Evolutionary conservation across 2,113 vertebrate species (phyloP).

Genomic region (Paracanthobrama guichenoti): DNA sequence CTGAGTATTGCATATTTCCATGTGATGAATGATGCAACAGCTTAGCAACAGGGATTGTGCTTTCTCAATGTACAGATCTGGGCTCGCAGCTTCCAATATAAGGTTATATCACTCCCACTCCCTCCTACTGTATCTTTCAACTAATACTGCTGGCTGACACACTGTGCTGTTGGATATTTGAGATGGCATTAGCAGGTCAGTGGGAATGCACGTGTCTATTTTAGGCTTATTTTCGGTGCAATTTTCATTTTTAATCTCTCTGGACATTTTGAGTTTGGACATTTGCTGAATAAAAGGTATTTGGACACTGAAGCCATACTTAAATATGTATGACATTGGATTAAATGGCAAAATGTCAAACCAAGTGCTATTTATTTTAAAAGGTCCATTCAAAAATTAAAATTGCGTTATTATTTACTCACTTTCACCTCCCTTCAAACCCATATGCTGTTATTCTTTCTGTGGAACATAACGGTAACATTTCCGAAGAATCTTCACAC

Average conservation of each 20-base stretch:
- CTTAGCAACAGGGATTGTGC: slow-evolving; percentile 21
- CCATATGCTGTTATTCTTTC: neutral
- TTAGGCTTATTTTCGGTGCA: slow-evolving; percentile 1
- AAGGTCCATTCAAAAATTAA: neutral
- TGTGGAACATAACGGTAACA: neutral
- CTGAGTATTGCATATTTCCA: slow-evolving; percentile 8
- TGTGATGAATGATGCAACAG: slow-evolving; percentile 29
- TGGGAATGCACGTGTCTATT: neutral
- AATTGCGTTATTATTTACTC: neutral
- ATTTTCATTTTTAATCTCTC: neutral
- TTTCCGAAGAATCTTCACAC: neutral
- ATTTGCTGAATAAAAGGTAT: neutral
- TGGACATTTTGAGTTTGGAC: neutral
- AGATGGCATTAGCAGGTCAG: neutral
- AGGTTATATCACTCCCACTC: neutral
- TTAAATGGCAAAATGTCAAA: neutral
- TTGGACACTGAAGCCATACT: neutral
- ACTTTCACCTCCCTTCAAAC: neutral
- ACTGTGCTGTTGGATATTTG: neutral
- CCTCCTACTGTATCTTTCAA: neutral
- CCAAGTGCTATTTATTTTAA: neutral
- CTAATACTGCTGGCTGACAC: neutral
- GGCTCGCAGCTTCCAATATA: neutral
- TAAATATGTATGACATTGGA: neutral
- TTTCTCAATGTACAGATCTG: neutral